Percentiles rank a stretch among this genome's conserved stretches.
Evolutionary conservation across 2,113 vertebrate genomes (phyloP).

Genomic region (Pterophyllum scalare): DNA sequence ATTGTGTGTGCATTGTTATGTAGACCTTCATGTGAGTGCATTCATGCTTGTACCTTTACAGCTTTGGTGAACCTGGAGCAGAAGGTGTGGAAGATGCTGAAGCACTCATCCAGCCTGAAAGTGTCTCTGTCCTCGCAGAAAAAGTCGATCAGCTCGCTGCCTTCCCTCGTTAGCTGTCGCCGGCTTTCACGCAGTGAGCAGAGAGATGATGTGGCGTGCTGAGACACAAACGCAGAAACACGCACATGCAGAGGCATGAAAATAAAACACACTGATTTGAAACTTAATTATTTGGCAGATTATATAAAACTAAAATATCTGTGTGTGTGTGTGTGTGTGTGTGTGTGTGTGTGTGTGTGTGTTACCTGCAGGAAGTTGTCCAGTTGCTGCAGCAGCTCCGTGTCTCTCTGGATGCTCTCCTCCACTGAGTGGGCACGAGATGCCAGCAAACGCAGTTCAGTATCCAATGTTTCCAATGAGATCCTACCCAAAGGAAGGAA

Average conservation of each 20-base stretch:
- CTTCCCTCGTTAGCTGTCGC: conserved; percentile 57
- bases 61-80: conserved; percentile 56
- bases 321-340: background rate
- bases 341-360: background rate
- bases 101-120: conserved; percentile 68
- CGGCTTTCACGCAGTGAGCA: conserved; percentile 19
- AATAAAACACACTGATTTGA: background rate
- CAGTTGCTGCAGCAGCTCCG: conserved; percentile 64
- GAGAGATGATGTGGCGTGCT: conserved; percentile 45
- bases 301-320: background rate
- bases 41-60: conserved; percentile 27
- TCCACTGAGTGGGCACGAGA: conserved; percentile 57
- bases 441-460: conserved; percentile 53
- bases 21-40: background rate
- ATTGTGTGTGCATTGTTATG: background rate
- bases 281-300: no score
- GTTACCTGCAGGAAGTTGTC: conserved; percentile 68
- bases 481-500: conserved; percentile 33
- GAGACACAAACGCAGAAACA: background rate
- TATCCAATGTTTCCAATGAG: conserved; percentile 61
- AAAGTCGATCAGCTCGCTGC: conserved; percentile 59
- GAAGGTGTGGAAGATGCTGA: conserved; percentile 62
- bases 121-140: conserved; percentile 70
- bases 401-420: conserved; percentile 51
- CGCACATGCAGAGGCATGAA: accelerated